Evolutionary conservation across 2,113 vertebrate species (phyloP).

Genomic region (Engystomops pustulosus): DNA sequence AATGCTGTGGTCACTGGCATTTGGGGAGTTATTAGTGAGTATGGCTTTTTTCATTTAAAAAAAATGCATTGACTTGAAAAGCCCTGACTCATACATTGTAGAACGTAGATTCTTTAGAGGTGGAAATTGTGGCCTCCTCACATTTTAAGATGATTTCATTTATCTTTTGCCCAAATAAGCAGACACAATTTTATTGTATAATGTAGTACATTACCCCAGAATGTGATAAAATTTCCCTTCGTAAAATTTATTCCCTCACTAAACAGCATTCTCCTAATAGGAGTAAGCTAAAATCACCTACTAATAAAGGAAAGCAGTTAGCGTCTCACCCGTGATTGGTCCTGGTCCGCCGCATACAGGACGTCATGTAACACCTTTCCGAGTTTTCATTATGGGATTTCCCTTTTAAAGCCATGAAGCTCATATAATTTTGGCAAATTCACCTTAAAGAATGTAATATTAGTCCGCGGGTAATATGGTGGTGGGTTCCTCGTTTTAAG

Average conservation of each 20-base stretch:
- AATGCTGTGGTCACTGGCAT: too few species aligned
- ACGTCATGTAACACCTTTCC: slow-evolving; percentile 18
- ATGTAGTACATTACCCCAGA: not conserved
- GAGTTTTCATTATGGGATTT: slow-evolving; percentile 11
- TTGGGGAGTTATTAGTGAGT: too few species aligned
- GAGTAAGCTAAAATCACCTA: not conserved
- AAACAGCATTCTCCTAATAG: not conserved
- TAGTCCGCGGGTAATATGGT: not conserved
- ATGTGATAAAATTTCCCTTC: not conserved
- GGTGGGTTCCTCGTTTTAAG: not conserved
- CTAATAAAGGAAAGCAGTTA: not conserved
- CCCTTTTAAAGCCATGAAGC: not conserved
- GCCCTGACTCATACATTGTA: too few species aligned
- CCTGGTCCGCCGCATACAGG: not conserved
- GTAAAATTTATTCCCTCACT: not conserved
- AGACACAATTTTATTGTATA: not conserved
- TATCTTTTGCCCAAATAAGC: not conserved
- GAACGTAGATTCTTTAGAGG: too few species aligned
- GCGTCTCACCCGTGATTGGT: not conserved
- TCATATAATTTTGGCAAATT: slow-evolving; percentile 32
- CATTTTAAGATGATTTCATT: not conserved
- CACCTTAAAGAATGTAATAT: slow-evolving; percentile 5
- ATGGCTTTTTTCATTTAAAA: too few species aligned
- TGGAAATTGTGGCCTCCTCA: too few species aligned
- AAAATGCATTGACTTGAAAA: too few species aligned